Conservation (phyloP, 2,113 vertebrate genomes). For the Muntiacus reevesi region DNA sequence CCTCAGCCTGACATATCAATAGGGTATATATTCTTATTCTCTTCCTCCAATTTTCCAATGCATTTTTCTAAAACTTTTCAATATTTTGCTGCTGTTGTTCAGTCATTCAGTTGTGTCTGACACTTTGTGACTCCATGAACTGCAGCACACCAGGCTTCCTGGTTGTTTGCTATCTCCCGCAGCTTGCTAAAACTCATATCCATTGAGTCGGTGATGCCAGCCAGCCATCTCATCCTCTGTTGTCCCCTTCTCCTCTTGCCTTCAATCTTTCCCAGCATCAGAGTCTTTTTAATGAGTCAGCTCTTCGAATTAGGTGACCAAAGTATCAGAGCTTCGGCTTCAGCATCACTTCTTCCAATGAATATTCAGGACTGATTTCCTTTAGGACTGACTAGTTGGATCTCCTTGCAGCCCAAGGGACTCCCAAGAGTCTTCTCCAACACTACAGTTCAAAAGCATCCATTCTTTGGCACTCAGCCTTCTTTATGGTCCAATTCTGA, state of each 20-base stretch:
- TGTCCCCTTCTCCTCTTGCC: background rate
- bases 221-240: background rate
- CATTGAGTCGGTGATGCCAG: background rate
- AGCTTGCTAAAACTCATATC: background rate
- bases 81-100: background rate
- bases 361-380: background rate
- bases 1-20: background rate
- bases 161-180: background rate
- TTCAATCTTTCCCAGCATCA: background rate
- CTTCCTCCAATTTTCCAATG: background rate
- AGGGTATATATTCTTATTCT: background rate
- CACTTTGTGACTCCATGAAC: background rate
- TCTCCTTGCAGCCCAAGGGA: background rate
- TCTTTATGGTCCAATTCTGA: background rate
- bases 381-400: background rate
- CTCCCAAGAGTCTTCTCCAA: background rate
- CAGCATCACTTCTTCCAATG: background rate
- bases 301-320: background rate
- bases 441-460: background rate
- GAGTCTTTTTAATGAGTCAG: background rate
- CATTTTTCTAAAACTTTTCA: background rate
- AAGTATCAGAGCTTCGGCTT: background rate
- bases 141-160: background rate
- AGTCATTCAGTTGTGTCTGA: background rate
- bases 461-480: background rate